A percentile compares a stretch with the other conserved stretches of the same genome.
Evolutionary conservation across 2,113 vertebrate species (phyloP).

Genomic region (Leucopsar rothschildi): DNA sequence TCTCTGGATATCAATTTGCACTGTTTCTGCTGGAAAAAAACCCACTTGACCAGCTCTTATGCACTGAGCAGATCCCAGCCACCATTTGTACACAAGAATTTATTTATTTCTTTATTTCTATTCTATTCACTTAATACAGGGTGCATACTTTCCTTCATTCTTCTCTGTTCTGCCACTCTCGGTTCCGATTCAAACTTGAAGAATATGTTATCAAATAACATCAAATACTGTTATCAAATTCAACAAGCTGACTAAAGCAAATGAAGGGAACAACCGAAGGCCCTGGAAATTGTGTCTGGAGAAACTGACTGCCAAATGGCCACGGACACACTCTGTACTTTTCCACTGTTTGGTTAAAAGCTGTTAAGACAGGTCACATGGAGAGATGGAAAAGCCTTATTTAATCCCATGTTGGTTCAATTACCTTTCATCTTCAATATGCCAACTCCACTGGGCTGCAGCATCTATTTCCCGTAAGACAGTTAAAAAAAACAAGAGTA

Average conservation of each 20-base stretch:
- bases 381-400: not conserved
- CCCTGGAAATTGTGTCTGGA: not conserved
- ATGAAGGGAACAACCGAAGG: not conserved
- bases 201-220: not conserved
- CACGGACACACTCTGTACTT: not conserved
- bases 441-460: not conserved
- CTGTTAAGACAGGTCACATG: not conserved
- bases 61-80: not conserved
- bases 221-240: not conserved
- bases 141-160: not conserved
- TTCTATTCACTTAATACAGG: too few species aligned
- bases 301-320: not conserved
- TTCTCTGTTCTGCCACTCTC: not conserved
- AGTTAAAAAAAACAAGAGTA: not conserved
- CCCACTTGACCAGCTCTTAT: not conserved
- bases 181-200: not conserved
- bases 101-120: not conserved
- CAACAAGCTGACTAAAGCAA: not conserved
- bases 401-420: not conserved
- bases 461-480: not conserved
- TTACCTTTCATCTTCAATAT: not conserved
- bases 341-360: conserved; percentile 8
- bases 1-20: not conserved
- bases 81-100: not conserved
- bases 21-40: not conserved